Evolutionary conservation across 2,797 vertebrate genomes (phyloP).

Genomic region (Danio aesculapii): DNA sequence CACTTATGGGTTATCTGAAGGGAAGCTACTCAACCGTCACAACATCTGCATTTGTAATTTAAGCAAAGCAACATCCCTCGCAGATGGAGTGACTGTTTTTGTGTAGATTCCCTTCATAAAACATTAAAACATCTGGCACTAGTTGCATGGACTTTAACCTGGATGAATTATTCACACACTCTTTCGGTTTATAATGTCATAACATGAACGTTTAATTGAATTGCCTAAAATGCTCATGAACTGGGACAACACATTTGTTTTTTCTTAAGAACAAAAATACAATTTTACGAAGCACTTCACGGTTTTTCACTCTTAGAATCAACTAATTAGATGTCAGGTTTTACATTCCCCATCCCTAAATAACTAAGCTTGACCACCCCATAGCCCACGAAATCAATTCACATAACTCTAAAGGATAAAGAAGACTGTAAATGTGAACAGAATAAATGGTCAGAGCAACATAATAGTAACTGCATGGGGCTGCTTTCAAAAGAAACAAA

Average conservation of each 20-base stretch:
- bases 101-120: slow-evolving; percentile 43
- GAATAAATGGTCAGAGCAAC: slow-evolving; percentile 32
- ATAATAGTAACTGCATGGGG: slow-evolving; percentile 21
- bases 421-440: slow-evolving; percentile 34
- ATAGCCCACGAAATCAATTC: slow-evolving; percentile 42
- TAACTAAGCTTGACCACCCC: slow-evolving; percentile 45
- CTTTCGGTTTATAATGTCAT: slow-evolving; percentile 56
- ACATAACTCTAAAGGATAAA: slow-evolving; percentile 35
- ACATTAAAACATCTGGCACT: not conserved
- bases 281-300: slow-evolving; percentile 62
- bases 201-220: slow-evolving; percentile 54
- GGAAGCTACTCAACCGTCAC: slow-evolving; percentile 48
- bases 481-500: slow-evolving; percentile 36
- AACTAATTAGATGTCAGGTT: slow-evolving; percentile 54
- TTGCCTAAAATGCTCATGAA: slow-evolving; percentile 47
- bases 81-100: slow-evolving; percentile 40
- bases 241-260: slow-evolving; percentile 38
- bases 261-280: slow-evolving; percentile 60
- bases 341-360: slow-evolving; percentile 47
- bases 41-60: slow-evolving; percentile 26
- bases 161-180: slow-evolving; percentile 47
- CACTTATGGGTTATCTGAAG: slow-evolving; percentile 35
- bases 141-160: slow-evolving; percentile 11
- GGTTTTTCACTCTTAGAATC: slow-evolving; percentile 58
- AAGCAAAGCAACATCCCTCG: not conserved